These are phyloP conservation scores for Hermetia illucens DNA, from an alignment of 1,140 invertebrate genomes.

Conservation along the genomic window DNA sequence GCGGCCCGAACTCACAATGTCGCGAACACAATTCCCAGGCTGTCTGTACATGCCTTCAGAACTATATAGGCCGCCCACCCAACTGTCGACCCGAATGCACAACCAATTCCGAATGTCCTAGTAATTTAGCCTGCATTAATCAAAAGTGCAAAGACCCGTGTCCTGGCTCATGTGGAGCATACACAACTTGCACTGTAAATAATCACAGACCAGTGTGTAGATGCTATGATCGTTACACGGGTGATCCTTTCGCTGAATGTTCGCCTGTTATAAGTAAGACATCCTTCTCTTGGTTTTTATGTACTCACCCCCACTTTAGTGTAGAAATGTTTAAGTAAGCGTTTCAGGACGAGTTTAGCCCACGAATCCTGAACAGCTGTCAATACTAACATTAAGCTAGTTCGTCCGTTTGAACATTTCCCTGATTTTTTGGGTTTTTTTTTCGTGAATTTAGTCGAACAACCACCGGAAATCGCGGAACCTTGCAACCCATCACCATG, in stretches of 20 bases:
- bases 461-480: constrained; percentile 32
- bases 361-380: constrained; percentile 38
- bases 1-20: constrained; percentile 68
- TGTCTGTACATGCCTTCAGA: constrained; percentile 55
- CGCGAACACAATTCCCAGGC: constrained; percentile 46
- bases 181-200: constrained; percentile 51
- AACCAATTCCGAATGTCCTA: constrained; percentile 57
- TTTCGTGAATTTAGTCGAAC: constrained; percentile 24
- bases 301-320: no score
- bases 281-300: no score
- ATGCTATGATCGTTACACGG: constrained; percentile 53
- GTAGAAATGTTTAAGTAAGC: no score
- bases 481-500: constrained; percentile 64
- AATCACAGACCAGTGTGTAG: constrained; percentile 62
- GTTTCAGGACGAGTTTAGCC: constrained; percentile 14
- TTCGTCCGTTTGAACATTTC: constrained; percentile 58
- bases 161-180: constrained; percentile 53
- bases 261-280: constrained; percentile 27
- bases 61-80: constrained; percentile 58
- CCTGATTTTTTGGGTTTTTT: constrained; percentile 60
- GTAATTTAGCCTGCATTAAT: constrained; percentile 56
- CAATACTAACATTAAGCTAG: no score
- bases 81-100: constrained; percentile 67
- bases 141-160: constrained; percentile 65
- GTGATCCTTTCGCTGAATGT: constrained; percentile 62